These are phyloP conservation scores for Orbicella faveolata DNA, from an alignment of 64 coral and sea anemone genomes.

Conservation along the genomic window DNA sequence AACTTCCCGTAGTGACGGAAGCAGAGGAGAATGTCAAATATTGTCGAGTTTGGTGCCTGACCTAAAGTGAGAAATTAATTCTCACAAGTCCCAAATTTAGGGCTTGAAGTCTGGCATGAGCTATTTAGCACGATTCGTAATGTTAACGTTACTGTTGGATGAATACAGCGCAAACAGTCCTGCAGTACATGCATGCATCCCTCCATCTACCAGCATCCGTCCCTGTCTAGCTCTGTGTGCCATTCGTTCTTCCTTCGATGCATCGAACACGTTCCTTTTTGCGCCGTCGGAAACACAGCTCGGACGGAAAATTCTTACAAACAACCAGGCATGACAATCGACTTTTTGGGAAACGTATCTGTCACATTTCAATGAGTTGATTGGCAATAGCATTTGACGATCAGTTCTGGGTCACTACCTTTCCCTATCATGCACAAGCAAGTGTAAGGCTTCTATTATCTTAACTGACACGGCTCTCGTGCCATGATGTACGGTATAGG, in stretches of 20 bases:
- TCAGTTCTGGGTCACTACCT: neutral
- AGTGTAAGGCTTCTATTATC: no score
- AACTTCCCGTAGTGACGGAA: conserved; percentile 12
- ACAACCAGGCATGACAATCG: no score
- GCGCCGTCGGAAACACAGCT: no score
- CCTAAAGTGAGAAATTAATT: conserved; percentile 1
- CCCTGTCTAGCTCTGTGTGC: neutral
- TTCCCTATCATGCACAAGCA: neutral
- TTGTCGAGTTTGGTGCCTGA: conserved; percentile 5
- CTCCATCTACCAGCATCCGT: no score
- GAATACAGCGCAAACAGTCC: neutral
- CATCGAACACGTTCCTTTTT: neutral
- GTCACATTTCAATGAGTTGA: no score
- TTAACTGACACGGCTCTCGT: no score
- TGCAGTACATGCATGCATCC: conserved; percentile 1
- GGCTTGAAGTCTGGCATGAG: no score
- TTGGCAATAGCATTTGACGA: no score
- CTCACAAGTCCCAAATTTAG: neutral
- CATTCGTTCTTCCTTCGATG: conserved; percentile 43
- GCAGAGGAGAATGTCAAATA: conserved; percentile 26
- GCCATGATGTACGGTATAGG: no score
- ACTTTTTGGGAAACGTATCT: no score
- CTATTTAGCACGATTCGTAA: neutral
- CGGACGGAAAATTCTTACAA: no score
- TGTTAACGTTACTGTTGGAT: neutral